Conservation (phyloP, 2,113 vertebrate genomes). For the Abramis brama region DNA sequence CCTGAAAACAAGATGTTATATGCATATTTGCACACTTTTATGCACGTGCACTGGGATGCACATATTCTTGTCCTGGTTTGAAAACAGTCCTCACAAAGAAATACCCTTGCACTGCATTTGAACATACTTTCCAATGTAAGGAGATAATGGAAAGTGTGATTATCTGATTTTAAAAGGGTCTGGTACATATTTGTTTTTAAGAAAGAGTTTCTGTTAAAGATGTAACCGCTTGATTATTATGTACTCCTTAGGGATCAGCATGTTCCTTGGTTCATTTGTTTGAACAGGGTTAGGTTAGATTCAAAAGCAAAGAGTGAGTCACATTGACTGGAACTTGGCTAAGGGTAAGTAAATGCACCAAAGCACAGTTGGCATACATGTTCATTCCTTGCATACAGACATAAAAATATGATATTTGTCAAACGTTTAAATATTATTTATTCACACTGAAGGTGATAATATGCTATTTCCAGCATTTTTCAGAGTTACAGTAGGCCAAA, state of each 20-base stretch:
- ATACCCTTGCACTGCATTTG: not conserved
- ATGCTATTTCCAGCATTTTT: not conserved
- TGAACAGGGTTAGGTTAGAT: not conserved
- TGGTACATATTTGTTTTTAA: constrained; percentile 14
- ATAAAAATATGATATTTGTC: not conserved
- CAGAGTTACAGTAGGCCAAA: not conserved
- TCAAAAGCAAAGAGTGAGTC: not conserved
- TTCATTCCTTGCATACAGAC: not conserved
- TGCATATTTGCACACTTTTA: not conserved
- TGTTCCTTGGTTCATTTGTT: not conserved
- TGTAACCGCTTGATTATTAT: constrained; percentile 11
- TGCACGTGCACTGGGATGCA: not conserved
- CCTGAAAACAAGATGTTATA: constrained; percentile 54
- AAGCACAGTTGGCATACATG: not conserved
- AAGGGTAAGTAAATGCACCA: not conserved
- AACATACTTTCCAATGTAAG: not conserved
- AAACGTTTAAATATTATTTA: not conserved
- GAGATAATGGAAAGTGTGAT: not conserved
- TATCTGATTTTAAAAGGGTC: not conserved
- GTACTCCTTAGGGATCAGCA: not conserved
- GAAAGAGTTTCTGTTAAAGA: not conserved
- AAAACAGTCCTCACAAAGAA: not conserved
- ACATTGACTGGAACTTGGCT: not conserved
- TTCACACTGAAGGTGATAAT: not conserved
- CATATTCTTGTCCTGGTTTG: not conserved